Percentiles rank a stretch among this genome's conserved stretches.
Conservation (phyloP, 2,888 invertebrate species). For the Cryptus armator region DNA sequence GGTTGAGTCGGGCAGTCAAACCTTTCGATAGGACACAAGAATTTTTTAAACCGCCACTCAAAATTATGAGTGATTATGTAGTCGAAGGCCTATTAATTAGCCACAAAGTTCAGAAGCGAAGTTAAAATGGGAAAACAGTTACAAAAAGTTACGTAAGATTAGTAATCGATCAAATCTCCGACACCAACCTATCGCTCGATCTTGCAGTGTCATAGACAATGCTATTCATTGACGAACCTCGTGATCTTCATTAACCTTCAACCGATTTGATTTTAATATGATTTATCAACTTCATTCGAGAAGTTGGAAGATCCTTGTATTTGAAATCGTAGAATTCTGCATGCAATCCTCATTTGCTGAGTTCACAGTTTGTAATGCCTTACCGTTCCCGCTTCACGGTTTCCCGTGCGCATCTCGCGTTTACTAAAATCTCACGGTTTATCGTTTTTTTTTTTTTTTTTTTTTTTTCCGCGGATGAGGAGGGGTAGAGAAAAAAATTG, state of each 20-base stretch:
- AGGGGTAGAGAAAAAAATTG: constrained; percentile 21
- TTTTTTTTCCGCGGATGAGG: background rate
- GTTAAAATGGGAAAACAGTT: too few species aligned
- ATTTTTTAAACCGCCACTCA: too few species aligned
- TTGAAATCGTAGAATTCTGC: too few species aligned
- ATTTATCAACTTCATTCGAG: background rate
- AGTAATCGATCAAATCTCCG: too few species aligned
- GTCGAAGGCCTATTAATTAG: too few species aligned
- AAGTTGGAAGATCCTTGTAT: background rate
- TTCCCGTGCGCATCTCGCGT: background rate
- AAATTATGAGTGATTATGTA: too few species aligned
- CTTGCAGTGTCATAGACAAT: background rate
- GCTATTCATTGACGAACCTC: background rate
- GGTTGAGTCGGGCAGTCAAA: too few species aligned
- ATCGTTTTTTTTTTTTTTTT: constrained; percentile 29
- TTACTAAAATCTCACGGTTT: background rate
- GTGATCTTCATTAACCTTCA: background rate
- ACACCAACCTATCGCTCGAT: background rate
- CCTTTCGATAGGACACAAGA: too few species aligned
- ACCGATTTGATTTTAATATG: background rate
- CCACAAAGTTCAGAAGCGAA: too few species aligned
- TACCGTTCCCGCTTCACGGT: background rate
- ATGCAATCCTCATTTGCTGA: background rate
- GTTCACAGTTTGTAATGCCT: background rate
- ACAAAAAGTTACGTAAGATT: too few species aligned